These are phyloP conservation scores for Dichetophora obliterata DNA, from an alignment of 2,888 invertebrate genomes.

Conservation along the genomic window DNA sequence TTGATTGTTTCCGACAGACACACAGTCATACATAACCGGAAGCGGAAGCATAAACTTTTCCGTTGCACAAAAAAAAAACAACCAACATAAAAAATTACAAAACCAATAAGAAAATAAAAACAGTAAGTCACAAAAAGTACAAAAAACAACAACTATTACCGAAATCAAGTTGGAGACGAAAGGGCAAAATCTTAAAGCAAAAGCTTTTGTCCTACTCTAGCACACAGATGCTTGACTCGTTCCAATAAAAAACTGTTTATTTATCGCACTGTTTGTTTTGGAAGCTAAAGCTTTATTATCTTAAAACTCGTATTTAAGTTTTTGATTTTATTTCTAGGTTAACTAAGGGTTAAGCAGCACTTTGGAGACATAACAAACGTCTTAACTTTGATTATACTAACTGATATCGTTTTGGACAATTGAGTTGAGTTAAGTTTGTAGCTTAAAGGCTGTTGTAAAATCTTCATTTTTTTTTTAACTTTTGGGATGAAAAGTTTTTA, in stretches of 20 bases:
- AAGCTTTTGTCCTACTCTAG: no score
- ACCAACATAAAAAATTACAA: slow-evolving; percentile 3
- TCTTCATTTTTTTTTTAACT: background rate
- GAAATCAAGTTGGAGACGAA: no score
- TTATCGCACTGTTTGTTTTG: slow-evolving; percentile 5
- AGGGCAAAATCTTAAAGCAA: no score
- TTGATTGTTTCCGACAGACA: no score
- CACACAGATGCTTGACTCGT: no score
- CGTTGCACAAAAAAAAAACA: slow-evolving; percentile 21
- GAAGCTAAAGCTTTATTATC: slow-evolving; percentile 33
- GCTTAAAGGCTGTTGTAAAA: no score
- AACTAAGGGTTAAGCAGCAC: background rate
- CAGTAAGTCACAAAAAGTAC: background rate
- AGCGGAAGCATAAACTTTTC: slow-evolving; percentile 42
- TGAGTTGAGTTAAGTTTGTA: no score
- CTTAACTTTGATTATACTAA: background rate
- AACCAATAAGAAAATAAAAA: slow-evolving; percentile 23
- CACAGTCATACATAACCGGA: background rate
- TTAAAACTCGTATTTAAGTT: slow-evolving; percentile 38
- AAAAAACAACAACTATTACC: no score
- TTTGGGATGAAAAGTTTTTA: slow-evolving; percentile 6
- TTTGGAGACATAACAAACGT: background rate
- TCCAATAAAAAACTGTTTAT: background rate
- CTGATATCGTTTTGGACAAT: background rate
- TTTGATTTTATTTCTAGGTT: slow-evolving; percentile 22